These are phyloP conservation scores for Festucalex cinctus DNA, from an alignment of 2,113 vertebrate genomes.

Conservation along the genomic window DNA sequence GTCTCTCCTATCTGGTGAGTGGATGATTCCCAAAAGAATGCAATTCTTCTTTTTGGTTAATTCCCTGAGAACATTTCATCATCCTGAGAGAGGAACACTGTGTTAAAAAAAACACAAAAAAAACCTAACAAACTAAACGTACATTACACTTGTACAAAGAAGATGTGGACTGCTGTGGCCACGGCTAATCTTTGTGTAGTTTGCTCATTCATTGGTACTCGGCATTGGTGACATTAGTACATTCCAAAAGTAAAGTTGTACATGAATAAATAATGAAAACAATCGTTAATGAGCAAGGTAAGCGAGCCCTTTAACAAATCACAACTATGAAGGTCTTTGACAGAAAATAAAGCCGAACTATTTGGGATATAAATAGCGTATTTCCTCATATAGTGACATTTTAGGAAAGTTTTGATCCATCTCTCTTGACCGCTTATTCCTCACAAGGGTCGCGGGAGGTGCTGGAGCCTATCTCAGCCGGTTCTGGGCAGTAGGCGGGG, in stretches of 20 bases:
- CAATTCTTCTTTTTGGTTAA: slow-evolving; percentile 84
- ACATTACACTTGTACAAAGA: slow-evolving; percentile 65
- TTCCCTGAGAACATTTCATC: slow-evolving; percentile 99
- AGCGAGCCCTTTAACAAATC: slow-evolving; percentile 65
- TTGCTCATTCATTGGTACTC: slow-evolving; percentile 62
- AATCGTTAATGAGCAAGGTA: slow-evolving; percentile 68
- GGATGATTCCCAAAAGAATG: slow-evolving; percentile 82
- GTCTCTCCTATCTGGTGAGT: slow-evolving; percentile 63
- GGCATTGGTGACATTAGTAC: slow-evolving; percentile 70
- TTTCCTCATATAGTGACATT: neutral
- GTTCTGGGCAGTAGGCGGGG: too few relatives aligned
- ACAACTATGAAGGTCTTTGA: slow-evolving; percentile 75
- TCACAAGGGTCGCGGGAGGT: too few relatives aligned
- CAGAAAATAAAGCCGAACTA: slow-evolving; percentile 77
- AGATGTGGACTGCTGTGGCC: slow-evolving; percentile 46
- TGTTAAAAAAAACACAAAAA: slow-evolving; percentile 69
- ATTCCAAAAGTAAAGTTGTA: slow-evolving; percentile 66
- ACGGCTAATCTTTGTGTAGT: slow-evolving; percentile 56
- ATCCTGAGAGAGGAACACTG: slow-evolving; percentile 95
- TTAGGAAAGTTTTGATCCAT: too few relatives aligned
- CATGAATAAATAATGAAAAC: slow-evolving; percentile 29
- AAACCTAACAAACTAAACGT: slow-evolving; percentile 19
- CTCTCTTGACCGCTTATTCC: too few relatives aligned
- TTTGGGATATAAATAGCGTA: slow-evolving; percentile 87
- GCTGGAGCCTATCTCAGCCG: too few relatives aligned